Base-by-base conservation (phyloP, 2,888 invertebrate genomes). In the Plebejus melissa region DNA sequence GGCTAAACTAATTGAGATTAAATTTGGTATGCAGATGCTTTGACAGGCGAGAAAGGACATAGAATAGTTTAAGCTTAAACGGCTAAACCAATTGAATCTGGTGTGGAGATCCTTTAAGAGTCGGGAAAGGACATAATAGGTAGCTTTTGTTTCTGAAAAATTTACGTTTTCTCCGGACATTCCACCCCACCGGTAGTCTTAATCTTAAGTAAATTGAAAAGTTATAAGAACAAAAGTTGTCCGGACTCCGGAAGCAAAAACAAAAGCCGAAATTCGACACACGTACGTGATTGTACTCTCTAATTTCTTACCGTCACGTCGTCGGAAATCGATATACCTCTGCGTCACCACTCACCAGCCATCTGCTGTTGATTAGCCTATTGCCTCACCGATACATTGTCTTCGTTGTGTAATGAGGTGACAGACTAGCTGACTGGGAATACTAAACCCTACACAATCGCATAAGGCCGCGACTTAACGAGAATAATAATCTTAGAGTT, bases 311-410 rank as follows among this genome's bases (percentile, higher is more conserved):
- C 41, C 75, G 36, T 69, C 76, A 69, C 76, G 75, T 72, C 69
- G 81, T 81, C 88, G 86, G 88, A 89, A 87, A 89, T 88, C 88
- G 88, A 89, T 88, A 32, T 32, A 84, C 83, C 77, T 82, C 87
- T 88, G 82, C 87, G 81, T 88, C 88, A 87, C 82, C 79, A 78
- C 72, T 88, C 88, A 87, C 82, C 79, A 78, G 74, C 79, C 80
- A 82, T 83, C 81, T 81, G 81, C 82, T 50, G 72, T 32, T 72
- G 72, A 72, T 72, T 72, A 72, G 72, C 50, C 72, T 72, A 54
- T 72, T 72, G 72, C 72, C 32, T 32, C 72, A 72, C 50, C 72
- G 22, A 54, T 50, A 32, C 72, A 54, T 72, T 72, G 72, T 72
- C 72, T 72, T 32, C 13, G 46, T 72, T 72, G 72, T 72, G 72